These are phyloP conservation scores for Pediacus dermestoides DNA, from an alignment of 2,888 invertebrate genomes.

Conservation along the genomic window DNA sequence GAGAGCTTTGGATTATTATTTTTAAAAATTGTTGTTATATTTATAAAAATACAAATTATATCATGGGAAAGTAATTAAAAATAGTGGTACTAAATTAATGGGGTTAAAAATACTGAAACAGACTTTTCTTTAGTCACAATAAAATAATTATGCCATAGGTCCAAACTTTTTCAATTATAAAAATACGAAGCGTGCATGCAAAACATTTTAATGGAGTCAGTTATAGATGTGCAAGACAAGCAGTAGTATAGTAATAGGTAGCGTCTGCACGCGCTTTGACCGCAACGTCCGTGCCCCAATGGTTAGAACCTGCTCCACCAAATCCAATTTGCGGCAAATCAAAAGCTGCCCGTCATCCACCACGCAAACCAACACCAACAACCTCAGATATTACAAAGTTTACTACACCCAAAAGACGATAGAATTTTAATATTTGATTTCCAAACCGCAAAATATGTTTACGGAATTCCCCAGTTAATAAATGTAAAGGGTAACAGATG, in stretches of 20 bases:
- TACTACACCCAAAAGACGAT: conserved; percentile 22
- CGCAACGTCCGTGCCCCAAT: conserved; percentile 4
- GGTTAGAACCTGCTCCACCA: conserved; percentile 9
- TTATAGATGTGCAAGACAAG: neutral
- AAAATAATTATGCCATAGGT: conserved; percentile 1
- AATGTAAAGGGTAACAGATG: conserved; percentile 1
- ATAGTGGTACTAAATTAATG: no score
- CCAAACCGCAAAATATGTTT: conserved; percentile 22
- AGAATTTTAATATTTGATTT: conserved; percentile 33
- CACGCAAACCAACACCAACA: conserved; percentile 33
- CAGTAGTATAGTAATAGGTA: neutral
- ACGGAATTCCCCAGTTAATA: conserved; percentile 12
- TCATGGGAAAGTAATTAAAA: no score
- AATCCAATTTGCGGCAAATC: conserved; percentile 44
- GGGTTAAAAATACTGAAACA: no score
- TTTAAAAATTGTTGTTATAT: no score
- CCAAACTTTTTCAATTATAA: neutral
- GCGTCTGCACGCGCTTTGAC: conserved; percentile 7
- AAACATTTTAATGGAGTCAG: conserved; percentile 3
- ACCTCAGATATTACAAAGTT: conserved; percentile 30
- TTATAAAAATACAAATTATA: no score
- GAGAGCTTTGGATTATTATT: no score
- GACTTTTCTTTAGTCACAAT: no score
- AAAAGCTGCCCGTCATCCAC: conserved; percentile 42
- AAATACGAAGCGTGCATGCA: conserved; percentile 2